A percentile compares a stretch with the other conserved stretches of the same genome.
phyloP scores from a whole-genome alignment of 2,888 invertebrate species.

The Sphaerophoria taeniata region DNA sequence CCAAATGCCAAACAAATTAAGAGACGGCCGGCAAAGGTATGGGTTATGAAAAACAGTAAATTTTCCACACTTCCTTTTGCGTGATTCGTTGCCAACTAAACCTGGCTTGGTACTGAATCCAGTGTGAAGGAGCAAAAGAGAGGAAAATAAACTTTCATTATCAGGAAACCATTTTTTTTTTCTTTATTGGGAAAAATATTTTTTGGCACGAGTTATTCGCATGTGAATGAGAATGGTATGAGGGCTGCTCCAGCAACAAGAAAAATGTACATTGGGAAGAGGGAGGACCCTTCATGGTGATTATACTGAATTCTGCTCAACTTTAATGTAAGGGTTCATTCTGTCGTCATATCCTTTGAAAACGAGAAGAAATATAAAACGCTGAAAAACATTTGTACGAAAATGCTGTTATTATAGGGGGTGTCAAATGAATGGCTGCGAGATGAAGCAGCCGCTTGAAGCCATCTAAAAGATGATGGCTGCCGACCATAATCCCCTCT shows the following conservation, averaged over 20 bases:
- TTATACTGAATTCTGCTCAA: slow-evolving; percentile 63
- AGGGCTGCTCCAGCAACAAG: slow-evolving; percentile 14
- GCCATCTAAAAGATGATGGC: slow-evolving; percentile 72
- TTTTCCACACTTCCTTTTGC: slow-evolving; percentile 51
- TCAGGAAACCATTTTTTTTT: slow-evolving; percentile 64
- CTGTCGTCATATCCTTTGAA: background rate
- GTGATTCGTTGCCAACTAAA: slow-evolving; percentile 65
- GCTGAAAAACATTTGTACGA: slow-evolving; percentile 25
- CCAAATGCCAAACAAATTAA: slow-evolving; percentile 58
- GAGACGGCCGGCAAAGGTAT: slow-evolving; percentile 2
- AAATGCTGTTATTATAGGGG: slow-evolving; percentile 45
- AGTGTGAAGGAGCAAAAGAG: slow-evolving; percentile 21
- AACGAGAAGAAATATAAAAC: background rate
- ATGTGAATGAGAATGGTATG: slow-evolving; percentile 26
- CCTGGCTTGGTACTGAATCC: slow-evolving; percentile 39
- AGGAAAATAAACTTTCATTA: slow-evolving; percentile 63
- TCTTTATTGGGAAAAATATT: slow-evolving; percentile 48
- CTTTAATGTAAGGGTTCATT: slow-evolving; percentile 57
- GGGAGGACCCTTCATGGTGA: slow-evolving; percentile 48
- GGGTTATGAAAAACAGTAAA: slow-evolving; percentile 51
- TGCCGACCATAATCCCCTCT: slow-evolving; percentile 65
- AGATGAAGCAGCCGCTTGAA: slow-evolving; percentile 58
- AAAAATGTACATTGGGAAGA: slow-evolving; percentile 11
- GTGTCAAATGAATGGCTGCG: slow-evolving; percentile 31
- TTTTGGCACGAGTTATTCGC: slow-evolving; percentile 67